Base-by-base conservation (phyloP, 2,888 invertebrate species). In the Nasonovia ribisnigri region DNA sequence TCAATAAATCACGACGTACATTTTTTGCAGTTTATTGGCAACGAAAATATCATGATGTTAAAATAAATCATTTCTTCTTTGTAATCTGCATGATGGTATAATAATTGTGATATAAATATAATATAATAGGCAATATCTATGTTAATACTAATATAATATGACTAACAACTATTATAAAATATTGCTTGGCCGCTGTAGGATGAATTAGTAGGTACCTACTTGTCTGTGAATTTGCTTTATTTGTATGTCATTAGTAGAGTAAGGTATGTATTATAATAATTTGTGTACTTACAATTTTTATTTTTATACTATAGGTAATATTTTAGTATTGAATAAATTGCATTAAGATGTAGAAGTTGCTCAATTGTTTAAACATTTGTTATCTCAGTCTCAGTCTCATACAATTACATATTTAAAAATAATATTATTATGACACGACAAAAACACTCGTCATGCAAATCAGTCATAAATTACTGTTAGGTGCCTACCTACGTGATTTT, bases 401-500 rank as follows among this genome's bases (percentile, higher is more conserved):
- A 20, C 36, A 77, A 36, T 36, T 77, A 77, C 20, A 77, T 77
- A 42, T 77, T 77, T 77, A 77, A 77, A 77, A 77, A 77, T 77
- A 77, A 77, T 77, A 77, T 77, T 77, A 77, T 77, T 77, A 77
- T 77, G 77, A 77, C 77, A 77, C 77, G 77, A 77, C 36, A 77
- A 77, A 77, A 77, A 77, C 77, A 77, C 36, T 77, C 77, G 77
- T 77, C 77, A 77, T 77, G 36, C 77, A 77, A 77, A 77, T 77
- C 77, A 77, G 77, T 77, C 36, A 77, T 77, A 77, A 77, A 77
- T 77, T 6, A 77, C 77, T 77, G 77, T 77, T 77, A 77, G 77
- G 77, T 77, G 77, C 77, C 36, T 77, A 77, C 36, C 36, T 77
- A 77, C 77, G 77, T 77, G 77, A 77, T 77, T 77, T 77, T 77